Conservation (phyloP, 2,797 vertebrate genomes). For the Parauchenoglanis punctatus region DNA sequence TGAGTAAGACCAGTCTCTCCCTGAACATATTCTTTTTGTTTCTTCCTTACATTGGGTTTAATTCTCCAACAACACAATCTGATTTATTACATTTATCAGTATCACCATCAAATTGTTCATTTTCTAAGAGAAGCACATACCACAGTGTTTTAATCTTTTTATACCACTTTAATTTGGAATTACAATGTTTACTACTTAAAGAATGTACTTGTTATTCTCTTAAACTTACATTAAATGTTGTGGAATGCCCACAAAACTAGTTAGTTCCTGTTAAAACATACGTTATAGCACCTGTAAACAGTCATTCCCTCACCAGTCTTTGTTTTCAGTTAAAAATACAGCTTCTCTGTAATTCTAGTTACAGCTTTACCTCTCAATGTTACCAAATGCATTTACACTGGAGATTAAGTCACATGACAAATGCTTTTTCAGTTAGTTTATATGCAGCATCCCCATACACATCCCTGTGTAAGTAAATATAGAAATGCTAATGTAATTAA, state of each 20-base stretch:
- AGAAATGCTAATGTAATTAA: background rate
- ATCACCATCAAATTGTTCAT: background rate
- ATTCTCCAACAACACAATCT: background rate
- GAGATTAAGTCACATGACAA: background rate
- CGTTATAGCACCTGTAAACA: background rate
- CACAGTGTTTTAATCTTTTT: background rate
- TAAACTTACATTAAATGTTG: background rate
- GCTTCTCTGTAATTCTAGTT: background rate
- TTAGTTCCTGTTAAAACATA: background rate
- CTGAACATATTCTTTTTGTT: constrained; percentile 48
- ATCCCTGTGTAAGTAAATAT: background rate
- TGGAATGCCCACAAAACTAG: background rate
- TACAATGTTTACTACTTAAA: background rate
- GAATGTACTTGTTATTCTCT: background rate
- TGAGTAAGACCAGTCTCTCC: constrained; percentile 78
- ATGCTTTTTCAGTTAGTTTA: background rate
- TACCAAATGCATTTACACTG: background rate
- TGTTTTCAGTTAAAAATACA: background rate
- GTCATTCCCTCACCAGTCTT: background rate
- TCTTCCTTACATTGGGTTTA: constrained; percentile 32
- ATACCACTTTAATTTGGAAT: background rate
- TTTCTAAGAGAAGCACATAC: background rate
- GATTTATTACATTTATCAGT: background rate
- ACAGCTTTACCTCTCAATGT: background rate
- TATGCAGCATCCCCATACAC: background rate